Base-by-base conservation (phyloP, 2,888 invertebrate species). In the Drosophila neotestacea region DNA sequence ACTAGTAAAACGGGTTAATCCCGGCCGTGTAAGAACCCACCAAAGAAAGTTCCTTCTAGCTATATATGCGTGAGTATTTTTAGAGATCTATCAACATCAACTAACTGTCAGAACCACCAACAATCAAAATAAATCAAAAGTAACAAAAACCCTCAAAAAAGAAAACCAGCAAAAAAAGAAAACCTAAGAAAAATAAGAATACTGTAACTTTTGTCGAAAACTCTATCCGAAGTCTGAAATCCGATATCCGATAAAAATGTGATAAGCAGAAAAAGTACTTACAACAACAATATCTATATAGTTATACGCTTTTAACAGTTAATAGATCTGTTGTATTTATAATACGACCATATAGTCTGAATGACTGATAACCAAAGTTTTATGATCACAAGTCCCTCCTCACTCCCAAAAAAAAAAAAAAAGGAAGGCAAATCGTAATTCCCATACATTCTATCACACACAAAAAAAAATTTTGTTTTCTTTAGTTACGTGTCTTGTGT, bases 1-100 rank as follows among this genome's bases (percentile, higher is more conserved):
- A 93, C 95, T 99, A 91, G 98, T 98, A 91, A 98, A 98, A 94
- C 95, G 98, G 92, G 98, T 99, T 70, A 98, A 99, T 93, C 96
- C 98, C 72, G 97, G 98, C 88, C 95, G 98, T 93, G 99, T 99
- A 88, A 95, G 99, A 92, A 97, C 98, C 78, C 99, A 99, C 93
- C 99, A 99, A 94, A 95, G 99, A 93, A 99, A 99, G 94, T 99
- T 99, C 94, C 95, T 99, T 85, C 95, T 99, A 93, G 99, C 99
- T 89, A 99, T 99, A 93, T 99, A 99, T 94, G 98, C 98, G 99
- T 99, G 94, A 92, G 92, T 92, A 91, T 92, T 91, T 77, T 86
- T 86, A 89, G 86, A 83, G 86, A 88, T 85, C 88, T 84, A 84
- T 84, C 84, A 85, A 82, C 79, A 80, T 69, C 77, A 82, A 80